Evolutionary conservation across 1,140 invertebrate genomes (phyloP), one percentile per base, ranked within the genome.

Genomic region (Watersipora subatra): DNA sequence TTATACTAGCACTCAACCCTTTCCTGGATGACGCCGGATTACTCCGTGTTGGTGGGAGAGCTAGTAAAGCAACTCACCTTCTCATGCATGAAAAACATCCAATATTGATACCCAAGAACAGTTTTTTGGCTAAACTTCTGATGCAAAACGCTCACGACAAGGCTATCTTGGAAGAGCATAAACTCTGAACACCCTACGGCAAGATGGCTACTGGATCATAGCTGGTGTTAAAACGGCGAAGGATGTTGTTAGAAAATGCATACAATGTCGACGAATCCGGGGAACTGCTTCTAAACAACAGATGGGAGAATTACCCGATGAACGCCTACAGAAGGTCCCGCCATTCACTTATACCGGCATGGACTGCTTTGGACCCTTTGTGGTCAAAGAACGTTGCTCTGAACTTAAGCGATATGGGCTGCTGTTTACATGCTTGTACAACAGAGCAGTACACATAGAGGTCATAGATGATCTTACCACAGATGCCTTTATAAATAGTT

Each of bases 401-500:
- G n/a, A n/a, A n/a, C n/a, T n/a, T n/a, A n/a, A n/a, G n/a, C n/a
- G n/a, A n/a, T n/a, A n/a, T n/a, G n/a, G n/a, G n/a, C n/a, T n/a
- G n/a, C n/a, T n/a, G n/a, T n/a, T n/a, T n/a, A n/a, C n/a, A n/a
- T n/a, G n/a, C n/a, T n/a, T n/a, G n/a, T n/a, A n/a, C n/a, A n/a
- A n/a, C n/a, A n/a, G n/a, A n/a, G n/a, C n/a, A n/a, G n/a, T n/a
- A n/a, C n/a, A n/a, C n/a, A n/a, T n/a, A n/a, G n/a, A n/a, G n/a
- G n/a, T 72, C 24, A 46, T 71, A 2, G 70, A 69, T 15, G 66
- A 68, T 27, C 62, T 73, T 64, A 58, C 34, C 26, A 58, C 68
- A 20, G 71, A 66, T 15, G 55, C 67, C 55, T 72, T 71, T 63
- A 69, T 73, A 20, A 73, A 71, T 30, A 69, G 68, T 1, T 20